Evolutionary conservation across 2,113 vertebrate genomes (phyloP).

Genomic region (Leuciscus idus): DNA sequence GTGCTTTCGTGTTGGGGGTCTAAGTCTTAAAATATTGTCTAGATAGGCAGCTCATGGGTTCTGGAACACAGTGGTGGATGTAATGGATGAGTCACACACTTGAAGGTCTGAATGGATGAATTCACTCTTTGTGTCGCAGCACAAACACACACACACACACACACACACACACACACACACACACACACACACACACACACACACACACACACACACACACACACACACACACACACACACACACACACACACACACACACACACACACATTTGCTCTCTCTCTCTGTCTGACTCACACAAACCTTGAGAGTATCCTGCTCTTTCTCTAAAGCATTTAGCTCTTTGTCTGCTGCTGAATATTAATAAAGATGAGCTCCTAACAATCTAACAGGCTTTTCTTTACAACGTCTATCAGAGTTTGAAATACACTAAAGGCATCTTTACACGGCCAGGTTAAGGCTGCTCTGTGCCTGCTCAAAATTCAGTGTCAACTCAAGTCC

Average conservation of each 20-base stretch:
- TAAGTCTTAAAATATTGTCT: neutral
- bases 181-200: neutral
- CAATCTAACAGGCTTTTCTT: neutral
- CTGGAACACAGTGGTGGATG: neutral
- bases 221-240: constrained; percentile 1
- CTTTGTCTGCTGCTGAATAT: neutral
- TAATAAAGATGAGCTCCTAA: neutral
- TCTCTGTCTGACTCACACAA: constrained; percentile 17
- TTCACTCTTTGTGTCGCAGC: constrained; percentile 67
- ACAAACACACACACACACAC: neutral
- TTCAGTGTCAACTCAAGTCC: no score
- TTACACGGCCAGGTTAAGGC: no score
- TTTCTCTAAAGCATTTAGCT: neutral
- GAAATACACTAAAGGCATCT: neutral
- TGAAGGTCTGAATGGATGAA: constrained; percentile 9
- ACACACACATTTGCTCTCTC: neutral
- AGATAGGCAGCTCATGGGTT: neutral
- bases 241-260: no score
- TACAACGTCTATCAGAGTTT: neutral
- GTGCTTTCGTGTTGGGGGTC: neutral
- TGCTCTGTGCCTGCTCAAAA: no score
- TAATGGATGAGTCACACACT: constrained; percentile 12
- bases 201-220: no score
- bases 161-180: neutral
- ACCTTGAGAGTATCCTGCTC: neutral